Base-by-base conservation (phyloP, 2,113 vertebrate species). In the Opisthocomus hoazin region DNA sequence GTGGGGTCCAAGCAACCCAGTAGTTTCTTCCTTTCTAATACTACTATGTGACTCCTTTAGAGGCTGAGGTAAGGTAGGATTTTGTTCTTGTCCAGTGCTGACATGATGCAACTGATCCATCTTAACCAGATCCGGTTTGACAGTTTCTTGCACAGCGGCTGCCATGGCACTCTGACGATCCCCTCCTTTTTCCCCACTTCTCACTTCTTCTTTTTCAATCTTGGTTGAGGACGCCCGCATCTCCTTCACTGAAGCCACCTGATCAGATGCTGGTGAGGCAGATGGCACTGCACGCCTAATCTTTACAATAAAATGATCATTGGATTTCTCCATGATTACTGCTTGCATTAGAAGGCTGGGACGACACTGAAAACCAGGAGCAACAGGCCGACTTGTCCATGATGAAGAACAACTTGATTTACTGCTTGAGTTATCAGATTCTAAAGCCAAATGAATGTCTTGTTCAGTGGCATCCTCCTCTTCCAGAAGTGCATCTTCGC, bases 291-390 rank as follows among this genome's bases (percentile, higher is more conserved):
- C 97, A 66, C 98, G 98, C 21, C 99, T 98, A 36, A 99, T 99
- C 97, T 99, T 99, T 12, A 99, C 98, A 61, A 99, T 98, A 63
- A 99, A 99, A 86, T 99, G 99, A 90, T 99, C 99, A 1, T 99
- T 99, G 79, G 99, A 99, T 92, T 98, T 99, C 96, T 99, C 99
- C 98, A 99, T 99, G 94, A 99, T 99, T 34, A 99, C 98, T 3
- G 99, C 99, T 91, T 99, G 99, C 99, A 99, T 99, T 30, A 99
- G 99, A 12, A 99, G 84, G 93, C 99, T 98, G 17, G 99, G 98
- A 80, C 98, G 98, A 97, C 98, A 99, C 80, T 99, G 97, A 77
- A 99, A 99, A 21, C 97, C 98, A 0, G 98, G 95, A 50, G 94
- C 93, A 60, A 97, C 78, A 13, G 97, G 95, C 0, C 95, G 81